Evolutionary conservation across 2,888 invertebrate species (phyloP).

Genomic region (Thumatha senex): DNA sequence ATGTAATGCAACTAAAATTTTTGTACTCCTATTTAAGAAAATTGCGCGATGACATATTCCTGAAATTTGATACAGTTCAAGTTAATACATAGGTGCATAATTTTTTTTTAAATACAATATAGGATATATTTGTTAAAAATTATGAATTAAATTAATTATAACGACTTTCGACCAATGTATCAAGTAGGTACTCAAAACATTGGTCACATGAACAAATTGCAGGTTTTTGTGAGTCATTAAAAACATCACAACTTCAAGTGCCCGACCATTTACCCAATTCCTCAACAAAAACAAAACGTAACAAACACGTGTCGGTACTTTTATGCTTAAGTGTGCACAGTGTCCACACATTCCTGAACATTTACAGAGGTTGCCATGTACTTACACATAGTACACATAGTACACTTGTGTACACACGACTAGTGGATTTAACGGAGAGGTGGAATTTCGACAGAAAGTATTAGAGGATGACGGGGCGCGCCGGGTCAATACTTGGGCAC

Average conservation of each 20-base stretch:
- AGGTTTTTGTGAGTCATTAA: background rate
- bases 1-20: no score
- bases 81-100: no score
- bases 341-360: background rate
- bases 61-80: no score
- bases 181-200: no score
- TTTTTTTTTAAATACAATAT: no score
- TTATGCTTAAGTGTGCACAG: background rate
- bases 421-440: background rate
- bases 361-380: background rate
- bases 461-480: background rate
- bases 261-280: background rate
- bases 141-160: no score
- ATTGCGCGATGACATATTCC: no score
- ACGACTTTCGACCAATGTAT: no score
- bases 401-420: background rate
- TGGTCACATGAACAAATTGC: background rate
- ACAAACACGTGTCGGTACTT: background rate
- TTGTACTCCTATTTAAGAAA: no score
- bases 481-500: constrained; percentile 4
- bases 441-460: background rate
- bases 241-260: no score
- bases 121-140: no score
- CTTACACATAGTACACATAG: background rate
- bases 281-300: background rate